Conservation (phyloP, 2,888 invertebrate species). For the Hoplodrina blanda region DNA sequence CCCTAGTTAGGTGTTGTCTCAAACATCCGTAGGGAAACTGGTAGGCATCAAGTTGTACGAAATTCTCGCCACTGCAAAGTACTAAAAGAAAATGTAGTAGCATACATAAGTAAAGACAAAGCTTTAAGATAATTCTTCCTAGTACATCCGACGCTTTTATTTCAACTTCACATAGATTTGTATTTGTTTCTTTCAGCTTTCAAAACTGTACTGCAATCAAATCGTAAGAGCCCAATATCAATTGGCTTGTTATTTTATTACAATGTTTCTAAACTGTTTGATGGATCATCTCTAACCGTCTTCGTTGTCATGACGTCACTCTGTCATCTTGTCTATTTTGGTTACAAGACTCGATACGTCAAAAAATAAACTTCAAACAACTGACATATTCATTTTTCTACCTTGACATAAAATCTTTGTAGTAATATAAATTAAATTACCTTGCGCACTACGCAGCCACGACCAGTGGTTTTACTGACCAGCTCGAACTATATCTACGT, state of each 20-base stretch:
- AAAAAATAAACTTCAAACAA: too few relatives aligned
- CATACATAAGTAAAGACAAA: background rate
- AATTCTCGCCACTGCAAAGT: too few relatives aligned
- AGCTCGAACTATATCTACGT: too few relatives aligned
- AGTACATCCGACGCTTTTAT: constrained; percentile 36
- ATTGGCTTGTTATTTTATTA: constrained; percentile 70
- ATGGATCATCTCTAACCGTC: constrained; percentile 67
- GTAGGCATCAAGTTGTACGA: too few relatives aligned
- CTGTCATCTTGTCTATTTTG: constrained; percentile 51
- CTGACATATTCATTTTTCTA: too few relatives aligned
- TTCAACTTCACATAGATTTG: constrained; percentile 67
- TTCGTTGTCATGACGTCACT: constrained; percentile 43
- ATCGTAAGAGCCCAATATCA: constrained; percentile 83
- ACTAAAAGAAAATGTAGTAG: too few relatives aligned
- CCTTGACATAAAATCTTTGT: too few relatives aligned
- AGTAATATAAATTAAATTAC: too few relatives aligned
- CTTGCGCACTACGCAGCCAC: too few relatives aligned
- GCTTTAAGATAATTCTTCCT: constrained; percentile 1
- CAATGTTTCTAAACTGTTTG: constrained; percentile 66
- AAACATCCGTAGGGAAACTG: too few relatives aligned
- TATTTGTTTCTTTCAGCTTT: constrained; percentile 86
- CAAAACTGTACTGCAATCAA: constrained; percentile 88
- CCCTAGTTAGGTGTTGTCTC: too few relatives aligned
- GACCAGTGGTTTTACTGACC: too few relatives aligned
- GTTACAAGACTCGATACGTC: constrained; percentile 38